Evolutionary conservation across 2,888 invertebrate species (phyloP).

Genomic region (Eurois occulta): DNA sequence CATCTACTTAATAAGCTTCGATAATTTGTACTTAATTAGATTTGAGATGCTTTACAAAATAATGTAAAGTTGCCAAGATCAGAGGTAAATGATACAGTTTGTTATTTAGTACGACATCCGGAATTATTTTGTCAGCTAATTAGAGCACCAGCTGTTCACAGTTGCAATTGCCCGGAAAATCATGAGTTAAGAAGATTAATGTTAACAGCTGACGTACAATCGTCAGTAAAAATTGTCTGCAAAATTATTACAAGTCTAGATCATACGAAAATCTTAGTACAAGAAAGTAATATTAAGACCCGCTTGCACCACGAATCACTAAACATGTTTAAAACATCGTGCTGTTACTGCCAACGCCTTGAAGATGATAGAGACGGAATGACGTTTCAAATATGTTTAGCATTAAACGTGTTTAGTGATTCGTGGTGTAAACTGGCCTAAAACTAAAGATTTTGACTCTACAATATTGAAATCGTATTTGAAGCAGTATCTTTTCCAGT

Average conservation of each 20-base stretch:
- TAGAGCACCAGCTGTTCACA: constrained; percentile 9
- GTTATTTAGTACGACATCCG: constrained; percentile 13
- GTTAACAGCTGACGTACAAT: background rate
- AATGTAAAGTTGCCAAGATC: background rate
- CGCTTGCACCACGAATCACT: too few relatives aligned
- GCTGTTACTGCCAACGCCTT: too few relatives aligned
- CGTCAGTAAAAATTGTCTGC: background rate
- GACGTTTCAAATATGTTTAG: too few relatives aligned
- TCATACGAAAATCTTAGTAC: background rate
- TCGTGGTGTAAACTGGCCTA: too few relatives aligned
- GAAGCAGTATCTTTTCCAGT: background rate
- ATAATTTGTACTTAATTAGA: too few relatives aligned
- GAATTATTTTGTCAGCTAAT: constrained; percentile 26
- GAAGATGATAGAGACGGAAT: too few relatives aligned
- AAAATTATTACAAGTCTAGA: background rate
- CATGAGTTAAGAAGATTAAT: constrained; percentile 34
- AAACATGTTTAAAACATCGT: too few relatives aligned
- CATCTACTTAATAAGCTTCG: too few relatives aligned
- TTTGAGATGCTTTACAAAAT: background rate
- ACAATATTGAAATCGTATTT: background rate
- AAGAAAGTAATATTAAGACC: too few relatives aligned
- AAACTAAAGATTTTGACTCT: background rate
- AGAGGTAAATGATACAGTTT: background rate
- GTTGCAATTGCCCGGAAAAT: constrained; percentile 22
- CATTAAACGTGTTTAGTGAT: too few relatives aligned